These are phyloP conservation scores for Rhagonycha fulva DNA, from an alignment of 2,888 invertebrate genomes.

Conservation along the genomic window DNA sequence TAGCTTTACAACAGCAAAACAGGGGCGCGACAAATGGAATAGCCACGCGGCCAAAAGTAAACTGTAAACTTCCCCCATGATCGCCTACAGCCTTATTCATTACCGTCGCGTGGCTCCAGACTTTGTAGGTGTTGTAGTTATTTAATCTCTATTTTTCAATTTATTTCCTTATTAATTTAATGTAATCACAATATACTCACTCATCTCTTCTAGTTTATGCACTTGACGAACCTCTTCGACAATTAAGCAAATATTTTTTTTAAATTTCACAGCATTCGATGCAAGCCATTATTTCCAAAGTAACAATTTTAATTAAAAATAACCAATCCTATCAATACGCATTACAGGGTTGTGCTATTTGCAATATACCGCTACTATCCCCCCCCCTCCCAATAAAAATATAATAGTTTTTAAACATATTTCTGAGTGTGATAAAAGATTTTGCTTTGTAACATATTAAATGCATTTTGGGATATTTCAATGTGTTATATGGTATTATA, in stretches of 20 bases:
- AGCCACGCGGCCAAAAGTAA: conserved; percentile 48
- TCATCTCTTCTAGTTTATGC: neutral
- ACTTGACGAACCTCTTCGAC: neutral
- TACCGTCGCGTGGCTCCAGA: conserved; percentile 52
- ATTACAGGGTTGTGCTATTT: neutral
- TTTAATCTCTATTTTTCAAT: conserved; percentile 1
- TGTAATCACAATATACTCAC: neutral
- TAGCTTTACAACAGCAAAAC: conserved; percentile 26
- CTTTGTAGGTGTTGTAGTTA: conserved; percentile 40
- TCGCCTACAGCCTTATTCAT: conserved; percentile 51
- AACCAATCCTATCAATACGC: no score
- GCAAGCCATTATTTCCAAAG: neutral
- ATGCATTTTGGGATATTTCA: neutral
- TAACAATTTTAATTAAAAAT: no score
- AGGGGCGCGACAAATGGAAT: conserved; percentile 49
- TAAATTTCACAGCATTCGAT: neutral
- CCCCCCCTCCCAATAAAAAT: neutral
- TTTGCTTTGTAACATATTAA: neutral
- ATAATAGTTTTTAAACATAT: neutral
- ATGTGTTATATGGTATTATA: neutral
- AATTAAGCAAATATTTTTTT: neutral
- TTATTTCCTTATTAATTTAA: conserved; percentile 39
- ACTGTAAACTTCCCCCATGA: conserved; percentile 44
- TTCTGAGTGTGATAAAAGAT: neutral
- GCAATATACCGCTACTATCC: neutral